phyloP scores from a whole-genome alignment of 2,888 invertebrate species.

The Xanthia togata region DNA sequence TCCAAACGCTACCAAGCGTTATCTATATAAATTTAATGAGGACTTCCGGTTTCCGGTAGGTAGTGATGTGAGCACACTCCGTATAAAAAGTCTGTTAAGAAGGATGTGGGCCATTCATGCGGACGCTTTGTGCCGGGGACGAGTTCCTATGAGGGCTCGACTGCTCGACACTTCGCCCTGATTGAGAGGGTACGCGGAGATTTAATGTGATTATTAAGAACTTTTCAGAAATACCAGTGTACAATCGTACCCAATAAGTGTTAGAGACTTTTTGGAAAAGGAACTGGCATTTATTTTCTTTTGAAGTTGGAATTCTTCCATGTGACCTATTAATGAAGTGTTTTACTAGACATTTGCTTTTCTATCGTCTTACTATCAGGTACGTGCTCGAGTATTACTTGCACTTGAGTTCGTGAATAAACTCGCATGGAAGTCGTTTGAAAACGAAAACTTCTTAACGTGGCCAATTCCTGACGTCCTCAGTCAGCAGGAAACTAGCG shows the following conservation, averaged over 20 bases:
- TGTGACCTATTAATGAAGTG: not conserved
- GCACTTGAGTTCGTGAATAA: not conserved
- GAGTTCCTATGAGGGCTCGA: conserved; percentile 29
- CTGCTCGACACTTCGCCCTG: conserved; percentile 49
- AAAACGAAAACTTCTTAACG: not conserved
- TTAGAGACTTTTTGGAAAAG: conserved; percentile 5
- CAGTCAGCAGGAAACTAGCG: not conserved
- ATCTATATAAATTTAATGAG: conserved; percentile 58
- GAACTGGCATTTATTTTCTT: not conserved
- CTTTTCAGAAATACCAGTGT: conserved; percentile 39
- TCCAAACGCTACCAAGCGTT: conserved; percentile 32
- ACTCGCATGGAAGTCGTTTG: not conserved
- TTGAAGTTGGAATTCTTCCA: not conserved
- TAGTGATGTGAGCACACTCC: conserved; percentile 46
- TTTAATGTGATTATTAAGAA: conserved; percentile 57
- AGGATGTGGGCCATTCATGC: conserved; percentile 61
- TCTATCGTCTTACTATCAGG: not conserved
- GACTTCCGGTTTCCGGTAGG: conserved; percentile 54
- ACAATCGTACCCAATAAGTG: conserved; percentile 6
- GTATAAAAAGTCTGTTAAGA: conserved; percentile 55
- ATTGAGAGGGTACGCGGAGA: conserved; percentile 43
- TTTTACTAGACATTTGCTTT: not conserved
- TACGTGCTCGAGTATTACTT: not conserved
- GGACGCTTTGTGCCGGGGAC: conserved; percentile 48
- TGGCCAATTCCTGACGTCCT: not conserved